A percentile compares a stretch with the other conserved stretches of the same genome.
These are phyloP conservation scores for Gymnorhina tibicen DNA, from an alignment of 2,113 vertebrate species.

Conservation along the genomic window DNA sequence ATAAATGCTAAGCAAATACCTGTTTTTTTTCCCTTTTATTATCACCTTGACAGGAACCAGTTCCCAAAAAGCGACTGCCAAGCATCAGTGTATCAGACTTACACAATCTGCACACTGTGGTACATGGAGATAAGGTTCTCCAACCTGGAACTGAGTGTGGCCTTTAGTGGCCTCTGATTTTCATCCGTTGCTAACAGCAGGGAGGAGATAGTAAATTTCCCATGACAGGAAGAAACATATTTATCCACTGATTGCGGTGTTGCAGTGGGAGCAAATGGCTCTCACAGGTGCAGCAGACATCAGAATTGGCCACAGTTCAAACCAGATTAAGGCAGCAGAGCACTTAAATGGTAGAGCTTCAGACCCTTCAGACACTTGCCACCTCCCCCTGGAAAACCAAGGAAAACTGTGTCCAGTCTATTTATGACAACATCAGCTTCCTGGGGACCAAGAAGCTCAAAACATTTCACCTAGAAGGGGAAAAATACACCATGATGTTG, in stretches of 20 bases:
- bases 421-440: not conserved
- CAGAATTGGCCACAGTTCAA: not conserved
- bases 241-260: not conserved
- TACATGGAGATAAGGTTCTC: not conserved
- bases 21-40: not conserved
- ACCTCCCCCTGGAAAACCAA: not conserved
- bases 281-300: not conserved
- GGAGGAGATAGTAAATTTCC: not conserved
- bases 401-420: not conserved
- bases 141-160: rapidly evolving
- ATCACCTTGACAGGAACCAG: not conserved
- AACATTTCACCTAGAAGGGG: not conserved
- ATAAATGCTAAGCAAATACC: not conserved
- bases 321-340: not conserved
- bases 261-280: not conserved
- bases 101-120: not conserved
- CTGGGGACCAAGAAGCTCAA: not conserved
- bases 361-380: not conserved
- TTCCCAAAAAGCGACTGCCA: not conserved
- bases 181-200: not conserved
- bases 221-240: not conserved
- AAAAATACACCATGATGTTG: not conserved
- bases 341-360: not conserved
- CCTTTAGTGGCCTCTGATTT: not conserved
- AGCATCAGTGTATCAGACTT: not conserved